A percentile compares a stretch with the other conserved stretches of the same genome.
These are phyloP conservation scores for Hypocryptadius cinnamomeus DNA, from an alignment of 2,113 vertebrate genomes.

Conservation along the genomic window DNA sequence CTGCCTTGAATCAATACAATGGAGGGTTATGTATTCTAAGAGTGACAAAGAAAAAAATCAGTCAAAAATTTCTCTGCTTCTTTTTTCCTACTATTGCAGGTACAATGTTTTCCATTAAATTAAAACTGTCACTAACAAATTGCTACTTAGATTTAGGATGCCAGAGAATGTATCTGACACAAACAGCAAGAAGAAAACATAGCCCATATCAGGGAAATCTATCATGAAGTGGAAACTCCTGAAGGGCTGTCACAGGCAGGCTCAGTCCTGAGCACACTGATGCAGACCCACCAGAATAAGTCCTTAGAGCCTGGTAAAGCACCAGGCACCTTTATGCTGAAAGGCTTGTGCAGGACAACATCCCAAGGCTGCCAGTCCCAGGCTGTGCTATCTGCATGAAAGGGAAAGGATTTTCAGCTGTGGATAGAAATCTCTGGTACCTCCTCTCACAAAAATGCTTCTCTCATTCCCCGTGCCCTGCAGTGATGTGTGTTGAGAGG, in stretches of 20 bases:
- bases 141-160: not conserved
- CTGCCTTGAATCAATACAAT: not conserved
- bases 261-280: not conserved
- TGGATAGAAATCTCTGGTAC: not conserved
- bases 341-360: not conserved
- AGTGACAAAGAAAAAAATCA: not conserved
- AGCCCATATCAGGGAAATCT: not conserved
- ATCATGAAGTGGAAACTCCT: not conserved
- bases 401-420: not conserved
- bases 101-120: not conserved
- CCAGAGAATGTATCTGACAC: not conserved
- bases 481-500: not conserved
- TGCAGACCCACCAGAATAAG: not conserved
- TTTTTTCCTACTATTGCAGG: not conserved
- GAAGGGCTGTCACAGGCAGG: not conserved
- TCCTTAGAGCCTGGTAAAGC: not conserved
- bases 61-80: not conserved
- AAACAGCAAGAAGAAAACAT: not conserved
- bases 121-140: not conserved
- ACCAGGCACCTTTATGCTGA: not conserved
- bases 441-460: not conserved
- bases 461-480: not conserved
- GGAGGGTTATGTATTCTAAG: not conserved
- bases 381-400: not conserved
- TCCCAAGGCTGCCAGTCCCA: not conserved